A percentile compares a stretch with the other conserved stretches of the same genome.
phyloP scores from a whole-genome alignment of 2,113 vertebrate genomes.

The Eonycteris spelaea region DNA sequence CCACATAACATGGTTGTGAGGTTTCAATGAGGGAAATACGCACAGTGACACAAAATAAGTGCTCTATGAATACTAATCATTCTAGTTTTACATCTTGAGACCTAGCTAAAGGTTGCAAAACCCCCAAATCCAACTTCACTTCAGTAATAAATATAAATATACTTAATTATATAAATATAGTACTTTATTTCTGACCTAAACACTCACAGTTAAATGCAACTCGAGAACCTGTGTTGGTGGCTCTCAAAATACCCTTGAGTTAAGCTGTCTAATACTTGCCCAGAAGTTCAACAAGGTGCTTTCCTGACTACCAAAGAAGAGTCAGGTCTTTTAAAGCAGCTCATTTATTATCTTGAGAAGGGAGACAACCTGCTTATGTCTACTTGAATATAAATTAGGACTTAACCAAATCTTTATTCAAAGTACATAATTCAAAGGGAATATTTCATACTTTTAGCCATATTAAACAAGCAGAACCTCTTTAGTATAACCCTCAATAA shows the following conservation, averaged over 20 bases:
- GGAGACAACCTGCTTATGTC: neutral
- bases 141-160: constrained; percentile 38
- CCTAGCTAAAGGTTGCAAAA: neutral
- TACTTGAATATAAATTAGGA: neutral
- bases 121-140: neutral
- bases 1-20: neutral
- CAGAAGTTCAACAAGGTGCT: neutral
- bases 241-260: constrained; percentile 14
- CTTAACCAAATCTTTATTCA: constrained; percentile 30
- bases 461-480: constrained; percentile 8
- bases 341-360: constrained; percentile 9
- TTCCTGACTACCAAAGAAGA: constrained; percentile 8
- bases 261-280: constrained; percentile 38
- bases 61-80: constrained; percentile 6
- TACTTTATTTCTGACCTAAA: constrained; percentile 37
- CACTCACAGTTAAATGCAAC: neutral
- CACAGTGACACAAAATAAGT: constrained; percentile 12
- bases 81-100: neutral
- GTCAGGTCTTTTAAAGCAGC: constrained; percentile 17
- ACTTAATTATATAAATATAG: too few relatives aligned
- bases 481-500: constrained; percentile 9
- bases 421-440: constrained; percentile 2
- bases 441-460: constrained; percentile 13
- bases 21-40: constrained; percentile 1
- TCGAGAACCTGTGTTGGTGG: neutral